A percentile compares a stretch with the other conserved stretches of the same genome.
phyloP scores from a whole-genome alignment of 2,888 invertebrate species.

The Agriopis aurantiaria region DNA sequence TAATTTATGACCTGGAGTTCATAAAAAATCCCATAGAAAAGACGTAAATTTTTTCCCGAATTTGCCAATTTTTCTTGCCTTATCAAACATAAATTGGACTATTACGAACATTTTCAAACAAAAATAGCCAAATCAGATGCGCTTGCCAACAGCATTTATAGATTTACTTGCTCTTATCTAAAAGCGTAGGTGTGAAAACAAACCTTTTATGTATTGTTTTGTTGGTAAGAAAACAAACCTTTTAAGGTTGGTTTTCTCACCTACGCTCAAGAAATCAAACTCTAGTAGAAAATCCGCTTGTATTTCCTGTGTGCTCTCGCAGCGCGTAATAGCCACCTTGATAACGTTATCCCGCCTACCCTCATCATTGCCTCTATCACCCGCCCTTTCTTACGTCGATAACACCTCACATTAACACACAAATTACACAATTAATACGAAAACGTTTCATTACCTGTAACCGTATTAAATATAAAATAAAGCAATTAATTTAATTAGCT shows the following conservation, averaged over 20 bases:
- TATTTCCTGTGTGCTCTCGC: conserved; percentile 7
- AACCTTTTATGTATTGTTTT: neutral
- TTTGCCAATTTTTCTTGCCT: no score
- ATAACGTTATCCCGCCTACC: conserved; percentile 14
- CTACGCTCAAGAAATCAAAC: no score
- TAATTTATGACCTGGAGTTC: no score
- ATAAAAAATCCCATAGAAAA: no score
- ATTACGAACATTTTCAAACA: no score
- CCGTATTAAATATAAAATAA: conserved; percentile 43
- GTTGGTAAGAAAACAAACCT: neutral
- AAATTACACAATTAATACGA: conserved; percentile 32
- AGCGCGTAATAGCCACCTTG: conserved; percentile 8
- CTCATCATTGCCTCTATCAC: conserved; percentile 10
- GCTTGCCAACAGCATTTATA: no score
- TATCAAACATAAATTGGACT: no score
- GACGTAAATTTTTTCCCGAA: no score
- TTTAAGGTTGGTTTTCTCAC: neutral
- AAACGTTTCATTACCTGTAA: conserved; percentile 38
- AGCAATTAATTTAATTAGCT: conserved; percentile 45
- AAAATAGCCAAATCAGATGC: no score
- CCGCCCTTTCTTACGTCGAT: conserved; percentile 16
- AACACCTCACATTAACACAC: conserved; percentile 13
- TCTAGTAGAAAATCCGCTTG: neutral
- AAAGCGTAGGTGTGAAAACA: neutral
- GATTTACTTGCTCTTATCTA: no score